Conservation (phyloP, 2,113 vertebrate genomes). For the Aleadryas rufinucha region DNA sequence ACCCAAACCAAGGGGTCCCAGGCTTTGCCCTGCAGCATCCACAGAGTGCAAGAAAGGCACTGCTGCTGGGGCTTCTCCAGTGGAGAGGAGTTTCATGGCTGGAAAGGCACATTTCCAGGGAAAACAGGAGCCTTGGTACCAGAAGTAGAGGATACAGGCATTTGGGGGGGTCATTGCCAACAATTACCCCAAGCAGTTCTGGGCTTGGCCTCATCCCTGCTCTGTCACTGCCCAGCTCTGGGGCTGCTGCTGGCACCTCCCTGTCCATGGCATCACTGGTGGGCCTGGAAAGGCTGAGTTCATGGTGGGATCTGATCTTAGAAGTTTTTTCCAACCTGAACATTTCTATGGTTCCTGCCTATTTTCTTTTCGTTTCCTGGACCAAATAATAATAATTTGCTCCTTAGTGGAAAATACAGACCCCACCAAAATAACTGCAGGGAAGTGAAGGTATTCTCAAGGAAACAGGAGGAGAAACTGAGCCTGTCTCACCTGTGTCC, state of each 20-base stretch:
- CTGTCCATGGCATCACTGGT: neutral
- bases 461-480: neutral
- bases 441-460: neutral
- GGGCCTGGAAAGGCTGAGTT: neutral
- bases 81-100: neutral
- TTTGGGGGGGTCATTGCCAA: neutral
- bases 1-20: neutral
- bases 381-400: neutral
- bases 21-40: neutral
- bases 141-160: neutral
- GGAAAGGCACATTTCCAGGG: neutral
- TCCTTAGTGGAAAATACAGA: neutral
- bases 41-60: neutral
- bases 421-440: neutral
- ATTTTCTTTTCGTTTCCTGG: neutral
- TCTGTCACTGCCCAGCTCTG: neutral
- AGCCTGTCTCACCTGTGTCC: rapidly evolving
- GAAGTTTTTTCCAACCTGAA: neutral
- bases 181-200: neutral
- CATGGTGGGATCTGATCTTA: neutral
- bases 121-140: neutral
- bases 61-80: neutral
- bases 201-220: neutral
- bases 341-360: neutral
- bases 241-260: neutral